phyloP scores from a whole-genome alignment of 1,140 invertebrate genomes.

The Alviniconcha marisindica region DNA sequence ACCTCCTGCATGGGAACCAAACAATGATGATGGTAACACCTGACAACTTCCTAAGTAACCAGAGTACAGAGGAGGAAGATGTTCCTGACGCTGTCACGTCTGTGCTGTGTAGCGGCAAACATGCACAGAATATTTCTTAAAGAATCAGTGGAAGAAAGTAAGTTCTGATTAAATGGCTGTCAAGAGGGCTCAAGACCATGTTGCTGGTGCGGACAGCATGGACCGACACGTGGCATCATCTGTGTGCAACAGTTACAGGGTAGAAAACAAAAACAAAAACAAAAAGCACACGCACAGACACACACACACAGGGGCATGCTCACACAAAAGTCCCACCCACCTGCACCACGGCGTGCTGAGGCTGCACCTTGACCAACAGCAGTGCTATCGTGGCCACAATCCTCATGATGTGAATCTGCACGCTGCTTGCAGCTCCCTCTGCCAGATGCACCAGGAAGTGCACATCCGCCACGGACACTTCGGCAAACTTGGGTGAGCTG shows the following conservation, averaged over 20 bases:
- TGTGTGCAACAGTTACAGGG: background rate
- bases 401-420: constrained; percentile 27
- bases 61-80: too few relatives aligned
- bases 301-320: too few relatives aligned
- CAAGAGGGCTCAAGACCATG: too few relatives aligned
- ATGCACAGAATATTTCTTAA: too few relatives aligned
- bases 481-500: constrained; percentile 59
- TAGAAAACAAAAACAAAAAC: background rate
- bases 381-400: constrained; percentile 30
- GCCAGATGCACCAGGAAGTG: constrained; percentile 20
- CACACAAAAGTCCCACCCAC: background rate
- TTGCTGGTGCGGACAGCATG: too few relatives aligned
- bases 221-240: too few relatives aligned
- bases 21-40: background rate
- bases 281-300: background rate
- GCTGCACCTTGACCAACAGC: background rate
- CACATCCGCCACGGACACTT: background rate
- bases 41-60: background rate
- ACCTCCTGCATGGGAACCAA: constrained; percentile 56
- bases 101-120: too few relatives aligned
- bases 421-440: constrained; percentile 5
- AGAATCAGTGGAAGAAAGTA: too few relatives aligned
- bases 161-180: too few relatives aligned
- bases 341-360: constrained; percentile 30
- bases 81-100: too few relatives aligned